Base-by-base conservation (phyloP, 2,113 vertebrate genomes). In the Colistium nudipinnis region DNA sequence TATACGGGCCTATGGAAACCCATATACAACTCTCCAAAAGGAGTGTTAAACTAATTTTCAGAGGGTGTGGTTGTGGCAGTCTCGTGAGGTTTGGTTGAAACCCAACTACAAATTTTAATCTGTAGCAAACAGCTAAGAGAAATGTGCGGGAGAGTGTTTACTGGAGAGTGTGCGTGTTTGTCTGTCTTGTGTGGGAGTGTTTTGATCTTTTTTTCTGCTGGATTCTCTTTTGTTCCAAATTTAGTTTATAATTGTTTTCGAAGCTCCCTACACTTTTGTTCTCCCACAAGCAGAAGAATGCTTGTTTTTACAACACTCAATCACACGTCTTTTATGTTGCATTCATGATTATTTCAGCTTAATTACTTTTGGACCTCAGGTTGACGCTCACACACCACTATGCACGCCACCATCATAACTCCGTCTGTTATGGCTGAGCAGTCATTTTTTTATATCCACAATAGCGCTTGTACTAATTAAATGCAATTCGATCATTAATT, bases 51-150 rank as follows among this genome's bases (percentile, higher is more conserved):
- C 82, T 88, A 80, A 90, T 86, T 91, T 70, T 89, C 61, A 27
- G 19, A 57, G 90, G 90, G 90, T 83, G 91, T 89, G 92, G 87
- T 78, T 81, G 83, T 90, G 80, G 72, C 52, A 68, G 62, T 82
- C 75, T 78, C 51, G 13, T 62, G 66, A 86, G 86, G 84, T 88
- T 87, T 80, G 81, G 64, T 85, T 59, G 24, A 66, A 80, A 82
- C 64, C 87, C 80, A 81, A 81, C 59, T 69, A 64, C 78, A 81
- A 78, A 80, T 82, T 66, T 61, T 19, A 70, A 78, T 86, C 43
- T 77, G 75, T 59, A 65, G 70, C 14, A 11, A 80, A 74, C 45
- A 49, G 24, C 67, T 55, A 20, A 68, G 65, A 61, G 47, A 71
- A 74, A 63, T 49, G 59, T 31, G 68, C 69, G 57, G 45, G 14